Evolutionary conservation across 2,888 invertebrate genomes (phyloP).

Genomic region (Panzeria rudis): DNA sequence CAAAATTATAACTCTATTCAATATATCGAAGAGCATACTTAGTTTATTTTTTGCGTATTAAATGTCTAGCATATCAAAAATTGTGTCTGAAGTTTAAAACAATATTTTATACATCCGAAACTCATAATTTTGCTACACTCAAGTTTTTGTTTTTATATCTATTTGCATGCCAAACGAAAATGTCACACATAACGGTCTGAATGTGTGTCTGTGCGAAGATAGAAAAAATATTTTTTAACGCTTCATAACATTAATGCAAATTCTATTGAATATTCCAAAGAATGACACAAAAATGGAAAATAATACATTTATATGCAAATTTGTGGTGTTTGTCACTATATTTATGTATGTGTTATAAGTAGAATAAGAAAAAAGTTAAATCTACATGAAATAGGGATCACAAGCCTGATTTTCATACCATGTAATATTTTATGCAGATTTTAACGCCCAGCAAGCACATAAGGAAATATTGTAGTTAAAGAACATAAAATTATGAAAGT

Average conservation of each 20-base stretch:
- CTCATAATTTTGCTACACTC: constrained; percentile 39
- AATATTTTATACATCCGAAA: constrained; percentile 55
- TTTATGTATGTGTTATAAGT: constrained; percentile 20
- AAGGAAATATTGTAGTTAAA: not conserved
- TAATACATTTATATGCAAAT: constrained; percentile 59
- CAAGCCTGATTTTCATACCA: constrained; percentile 48
- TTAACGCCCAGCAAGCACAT: not conserved
- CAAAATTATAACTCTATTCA: not conserved
- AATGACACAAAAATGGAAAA: constrained; percentile 14
- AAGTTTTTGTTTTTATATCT: not conserved
- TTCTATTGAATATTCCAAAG: constrained; percentile 54
- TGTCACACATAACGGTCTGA: not conserved
- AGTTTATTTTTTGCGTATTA: constrained; percentile 1
- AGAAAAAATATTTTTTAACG: constrained; percentile 32
- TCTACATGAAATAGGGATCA: constrained; percentile 25
- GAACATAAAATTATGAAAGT: not conserved
- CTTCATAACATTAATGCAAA: constrained; percentile 40
- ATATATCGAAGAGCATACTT: not conserved
- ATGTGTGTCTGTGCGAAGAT: not conserved
- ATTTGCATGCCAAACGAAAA: constrained; percentile 29
- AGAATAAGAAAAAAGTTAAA: not conserved
- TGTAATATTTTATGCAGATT: constrained; percentile 41
- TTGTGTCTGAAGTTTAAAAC: constrained; percentile 55
- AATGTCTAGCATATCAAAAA: constrained; percentile 55
- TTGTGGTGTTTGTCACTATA: constrained; percentile 2